Conservation (phyloP, 1,140 invertebrate genomes). For the Laupala kohalensis region DNA sequence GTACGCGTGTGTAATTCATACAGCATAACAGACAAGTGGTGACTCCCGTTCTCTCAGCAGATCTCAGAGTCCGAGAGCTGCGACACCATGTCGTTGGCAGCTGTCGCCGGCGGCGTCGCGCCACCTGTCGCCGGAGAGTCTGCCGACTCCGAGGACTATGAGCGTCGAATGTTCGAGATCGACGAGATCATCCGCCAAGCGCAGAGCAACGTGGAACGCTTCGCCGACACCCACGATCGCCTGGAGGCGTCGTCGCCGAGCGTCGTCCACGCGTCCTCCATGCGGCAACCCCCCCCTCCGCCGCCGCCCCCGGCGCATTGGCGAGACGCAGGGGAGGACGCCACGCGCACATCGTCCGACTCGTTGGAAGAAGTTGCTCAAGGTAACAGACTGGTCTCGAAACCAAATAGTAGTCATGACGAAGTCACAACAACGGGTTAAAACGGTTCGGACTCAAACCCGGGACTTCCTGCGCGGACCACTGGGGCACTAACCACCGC, state of each 20-base stretch:
- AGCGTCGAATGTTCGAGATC: conserved; percentile 56
- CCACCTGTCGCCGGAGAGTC: conserved; percentile 28
- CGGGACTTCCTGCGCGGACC: too few species aligned
- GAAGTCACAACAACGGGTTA: too few species aligned
- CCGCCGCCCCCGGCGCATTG: conserved; percentile 11
- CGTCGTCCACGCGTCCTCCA: conserved; percentile 34
- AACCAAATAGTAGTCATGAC: too few species aligned
- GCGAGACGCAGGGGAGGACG: conserved; percentile 21
- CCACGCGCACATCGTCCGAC: conserved; percentile 29
- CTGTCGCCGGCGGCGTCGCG: conserved; percentile 26
- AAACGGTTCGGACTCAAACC: too few species aligned
- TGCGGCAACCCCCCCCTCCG: conserved; percentile 33
- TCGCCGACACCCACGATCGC: conserved; percentile 32
- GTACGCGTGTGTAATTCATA: too few species aligned
- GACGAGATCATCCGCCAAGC: conserved; percentile 59
- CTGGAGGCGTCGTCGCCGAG: conserved; percentile 27
- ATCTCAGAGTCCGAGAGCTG: conserved; percentile 48
- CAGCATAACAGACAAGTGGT: too few species aligned
- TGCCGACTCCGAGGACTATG: conserved; percentile 45
- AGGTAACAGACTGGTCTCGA: too few species aligned
- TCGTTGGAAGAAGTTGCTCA: conserved; percentile 24
- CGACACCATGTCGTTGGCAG: conserved; percentile 44
- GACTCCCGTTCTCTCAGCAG: too few species aligned
- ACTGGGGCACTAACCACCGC: too few species aligned
- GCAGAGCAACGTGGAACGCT: conserved; percentile 51